Evolutionary conservation across 2,797 vertebrate genomes (phyloP).

Genomic region (Falco peregrinus): DNA sequence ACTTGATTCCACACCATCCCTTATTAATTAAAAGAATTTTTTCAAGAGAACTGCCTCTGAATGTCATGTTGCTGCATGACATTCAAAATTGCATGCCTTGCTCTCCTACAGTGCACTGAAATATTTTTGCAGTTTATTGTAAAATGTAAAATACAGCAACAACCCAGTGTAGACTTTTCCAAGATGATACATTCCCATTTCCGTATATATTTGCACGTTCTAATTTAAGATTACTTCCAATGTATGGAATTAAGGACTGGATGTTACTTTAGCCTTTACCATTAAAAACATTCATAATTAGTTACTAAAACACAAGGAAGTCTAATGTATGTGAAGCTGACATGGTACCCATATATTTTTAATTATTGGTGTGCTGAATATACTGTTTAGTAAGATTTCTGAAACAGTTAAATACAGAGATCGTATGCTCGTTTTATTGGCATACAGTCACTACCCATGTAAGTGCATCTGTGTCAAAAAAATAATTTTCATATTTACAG

Average conservation of each 20-base stretch:
- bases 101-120: not conserved
- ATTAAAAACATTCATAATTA: not conserved
- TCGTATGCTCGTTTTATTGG: constrained; percentile 70
- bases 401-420: constrained; percentile 37
- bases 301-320: not conserved
- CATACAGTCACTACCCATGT: constrained; percentile 65
- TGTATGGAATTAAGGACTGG: not conserved
- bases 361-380: not conserved
- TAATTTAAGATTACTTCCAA: not conserved
- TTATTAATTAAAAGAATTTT: not conserved
- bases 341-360: rapidly evolving
- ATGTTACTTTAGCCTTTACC: not conserved
- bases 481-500: constrained; percentile 71
- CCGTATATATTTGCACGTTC: not conserved
- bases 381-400: constrained; percentile 36
- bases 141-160: not conserved
- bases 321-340: not conserved
- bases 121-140: not conserved
- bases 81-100: not conserved
- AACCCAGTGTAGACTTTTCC: not conserved
- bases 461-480: constrained; percentile 65
- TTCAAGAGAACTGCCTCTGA: constrained; percentile 1
- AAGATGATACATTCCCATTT: not conserved
- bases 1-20: constrained; percentile 17
- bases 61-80: not conserved